Evolutionary conservation across 2,113 vertebrate genomes (phyloP).

Genomic region (Isichthys henryi): DNA sequence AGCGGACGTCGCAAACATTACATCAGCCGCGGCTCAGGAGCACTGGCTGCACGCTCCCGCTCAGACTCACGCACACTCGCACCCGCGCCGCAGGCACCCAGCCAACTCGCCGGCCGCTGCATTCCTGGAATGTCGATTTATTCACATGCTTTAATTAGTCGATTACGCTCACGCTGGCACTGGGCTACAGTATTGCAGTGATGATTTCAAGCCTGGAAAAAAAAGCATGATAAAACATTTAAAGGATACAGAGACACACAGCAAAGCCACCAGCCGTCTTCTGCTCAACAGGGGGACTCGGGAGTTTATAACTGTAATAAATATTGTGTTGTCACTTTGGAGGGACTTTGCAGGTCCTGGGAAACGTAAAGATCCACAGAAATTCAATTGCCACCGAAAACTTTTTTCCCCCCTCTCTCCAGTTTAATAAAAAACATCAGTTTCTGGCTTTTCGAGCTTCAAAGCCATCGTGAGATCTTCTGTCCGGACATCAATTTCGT

Average conservation of each 20-base stretch:
- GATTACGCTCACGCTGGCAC: not conserved
- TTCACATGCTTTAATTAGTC: not conserved
- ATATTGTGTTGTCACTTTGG: conserved; percentile 6
- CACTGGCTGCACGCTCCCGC: not conserved
- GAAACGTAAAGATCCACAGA: not conserved
- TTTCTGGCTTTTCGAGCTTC: not conserved
- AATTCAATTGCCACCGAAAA: conserved; percentile 10
- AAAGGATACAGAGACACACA: not conserved
- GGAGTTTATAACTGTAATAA: conserved; percentile 14
- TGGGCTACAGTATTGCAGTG: not conserved
- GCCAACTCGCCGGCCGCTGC: not conserved
- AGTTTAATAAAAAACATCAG: conserved; percentile 6
- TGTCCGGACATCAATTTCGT: not conserved
- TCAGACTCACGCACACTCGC: not conserved
- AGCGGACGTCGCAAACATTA: conserved; percentile 2
- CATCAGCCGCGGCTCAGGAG: not conserved
- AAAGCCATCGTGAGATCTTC: not conserved
- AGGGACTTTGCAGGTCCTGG: not conserved
- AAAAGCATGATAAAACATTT: not conserved
- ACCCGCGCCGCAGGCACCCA: not conserved
- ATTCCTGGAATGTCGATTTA: not conserved
- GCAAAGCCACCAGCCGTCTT: not conserved
- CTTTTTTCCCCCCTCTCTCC: not conserved
- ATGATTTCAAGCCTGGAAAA: not conserved
- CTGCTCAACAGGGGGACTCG: not conserved